phyloP scores from a whole-genome alignment of 30 jellyfish, hydroid and myxozoan genomes.

The Aurelia sp. region DNA sequence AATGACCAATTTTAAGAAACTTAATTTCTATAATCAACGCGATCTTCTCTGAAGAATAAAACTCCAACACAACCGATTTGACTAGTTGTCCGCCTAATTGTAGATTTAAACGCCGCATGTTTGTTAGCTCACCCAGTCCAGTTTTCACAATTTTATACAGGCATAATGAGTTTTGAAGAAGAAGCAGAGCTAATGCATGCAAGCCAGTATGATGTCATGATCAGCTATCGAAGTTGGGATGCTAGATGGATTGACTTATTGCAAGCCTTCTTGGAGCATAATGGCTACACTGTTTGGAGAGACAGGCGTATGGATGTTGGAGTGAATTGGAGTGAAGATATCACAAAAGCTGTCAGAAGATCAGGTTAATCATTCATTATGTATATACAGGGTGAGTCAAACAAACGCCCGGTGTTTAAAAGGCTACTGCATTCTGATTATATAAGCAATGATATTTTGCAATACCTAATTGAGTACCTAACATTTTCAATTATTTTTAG shows the following conservation, averaged over 20 bases:
- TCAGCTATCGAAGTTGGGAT: slow-evolving; percentile 64
- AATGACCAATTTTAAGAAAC: too few species aligned
- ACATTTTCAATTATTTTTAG: too few species aligned
- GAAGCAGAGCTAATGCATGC: slow-evolving; percentile 56
- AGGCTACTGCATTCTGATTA: too few species aligned
- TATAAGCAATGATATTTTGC: too few species aligned
- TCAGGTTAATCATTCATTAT: slow-evolving; percentile 1
- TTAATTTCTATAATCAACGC: too few species aligned
- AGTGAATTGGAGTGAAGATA: slow-evolving; percentile 61
- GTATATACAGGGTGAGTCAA: background rate
- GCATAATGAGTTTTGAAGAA: slow-evolving; percentile 49
- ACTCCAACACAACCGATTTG: too few species aligned
- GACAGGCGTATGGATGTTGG: slow-evolving; percentile 70
- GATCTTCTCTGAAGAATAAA: too few species aligned
- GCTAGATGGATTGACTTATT: slow-evolving; percentile 54
- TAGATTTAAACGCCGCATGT: too few species aligned
- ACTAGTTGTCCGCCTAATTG: too few species aligned
- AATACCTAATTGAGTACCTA: too few species aligned
- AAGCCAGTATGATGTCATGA: slow-evolving; percentile 63
- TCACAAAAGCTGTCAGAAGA: slow-evolving; percentile 51
- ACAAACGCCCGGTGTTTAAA: too few species aligned
- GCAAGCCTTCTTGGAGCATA: slow-evolving; percentile 44
- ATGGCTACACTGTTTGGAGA: slow-evolving; percentile 63
- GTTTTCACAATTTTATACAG: background rate
- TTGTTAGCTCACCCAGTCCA: too few species aligned